Evolutionary conservation across 2,888 invertebrate genomes (phyloP).

Genomic region (Apocheima hispidaria): DNA sequence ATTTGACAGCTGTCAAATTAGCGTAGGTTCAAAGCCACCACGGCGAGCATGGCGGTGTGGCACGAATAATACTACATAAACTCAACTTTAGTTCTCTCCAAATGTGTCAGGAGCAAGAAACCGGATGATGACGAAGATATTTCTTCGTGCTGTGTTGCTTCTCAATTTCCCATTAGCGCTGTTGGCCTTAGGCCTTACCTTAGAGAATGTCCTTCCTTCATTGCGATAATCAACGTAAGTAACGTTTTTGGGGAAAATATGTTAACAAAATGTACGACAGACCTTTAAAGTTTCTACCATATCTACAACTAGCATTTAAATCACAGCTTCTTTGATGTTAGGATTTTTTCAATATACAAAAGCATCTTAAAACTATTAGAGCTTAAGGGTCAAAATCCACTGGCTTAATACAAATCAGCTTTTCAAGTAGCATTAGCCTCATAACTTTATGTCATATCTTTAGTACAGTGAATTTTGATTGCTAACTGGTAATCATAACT

Average conservation of each 20-base stretch:
- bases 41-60: too few relatives aligned
- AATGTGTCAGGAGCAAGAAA: too few relatives aligned
- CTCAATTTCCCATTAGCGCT: too few relatives aligned
- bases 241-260: not conserved
- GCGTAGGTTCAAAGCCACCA: too few relatives aligned
- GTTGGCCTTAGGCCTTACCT: too few relatives aligned
- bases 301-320: constrained; percentile 45
- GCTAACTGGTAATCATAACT: not conserved
- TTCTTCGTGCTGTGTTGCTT: too few relatives aligned
- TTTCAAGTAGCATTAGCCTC: not conserved
- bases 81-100: too few relatives aligned
- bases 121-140: too few relatives aligned
- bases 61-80: too few relatives aligned
- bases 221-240: not conserved
- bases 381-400: constrained; percentile 9
- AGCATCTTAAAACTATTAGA: constrained; percentile 24
- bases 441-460: not conserved
- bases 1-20: not conserved
- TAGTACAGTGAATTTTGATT: not conserved
- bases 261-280: not conserved
- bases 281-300: constrained; percentile 17
- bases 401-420: not conserved
- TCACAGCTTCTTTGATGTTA: constrained; percentile 67
- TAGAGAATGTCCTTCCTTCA: too few relatives aligned
- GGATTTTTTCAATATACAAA: constrained; percentile 39